These are phyloP conservation scores for Carcinoscorpius rotundicauda DNA, from an alignment of 1,140 invertebrate genomes.

Conservation along the genomic window DNA sequence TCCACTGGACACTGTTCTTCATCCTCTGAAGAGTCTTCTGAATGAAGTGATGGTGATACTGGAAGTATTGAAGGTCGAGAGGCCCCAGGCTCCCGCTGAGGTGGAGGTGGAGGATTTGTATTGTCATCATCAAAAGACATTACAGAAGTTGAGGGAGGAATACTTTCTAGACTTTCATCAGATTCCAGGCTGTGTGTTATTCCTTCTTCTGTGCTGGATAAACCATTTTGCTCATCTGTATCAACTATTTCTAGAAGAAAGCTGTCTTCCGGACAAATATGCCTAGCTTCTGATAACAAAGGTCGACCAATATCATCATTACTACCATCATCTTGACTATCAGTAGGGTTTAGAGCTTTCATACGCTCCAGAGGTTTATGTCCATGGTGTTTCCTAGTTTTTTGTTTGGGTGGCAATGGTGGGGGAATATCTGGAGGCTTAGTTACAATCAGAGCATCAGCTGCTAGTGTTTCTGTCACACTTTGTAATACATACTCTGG, in stretches of 20 bases:
- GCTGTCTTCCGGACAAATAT: slow-evolving; percentile 47
- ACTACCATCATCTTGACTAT: slow-evolving; percentile 22
- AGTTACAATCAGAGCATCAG: neutral
- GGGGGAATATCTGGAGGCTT: slow-evolving; percentile 29
- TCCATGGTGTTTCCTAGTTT: slow-evolving; percentile 24
- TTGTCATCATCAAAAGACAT: neutral
- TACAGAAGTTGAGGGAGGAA: neutral
- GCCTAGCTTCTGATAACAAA: slow-evolving; percentile 22
- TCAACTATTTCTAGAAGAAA: slow-evolving; percentile 66
- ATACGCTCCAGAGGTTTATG: slow-evolving; percentile 35
- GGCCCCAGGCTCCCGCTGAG: slow-evolving; percentile 15
- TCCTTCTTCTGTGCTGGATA: slow-evolving; percentile 9
- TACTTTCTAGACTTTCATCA: slow-evolving; percentile 6
- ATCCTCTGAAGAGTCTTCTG: neutral
- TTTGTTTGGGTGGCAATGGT: slow-evolving; percentile 32
- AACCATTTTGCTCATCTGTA: slow-evolving; percentile 45
- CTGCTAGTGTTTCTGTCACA: slow-evolving; percentile 4
- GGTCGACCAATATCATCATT: slow-evolving; percentile 22
- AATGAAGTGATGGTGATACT: slow-evolving; percentile 5
- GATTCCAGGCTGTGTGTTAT: slow-evolving; percentile 7
- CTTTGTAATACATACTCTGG: slow-evolving; percentile 20
- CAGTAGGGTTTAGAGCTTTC: slow-evolving; percentile 25
- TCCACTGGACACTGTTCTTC: neutral
- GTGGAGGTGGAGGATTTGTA: slow-evolving; percentile 6
- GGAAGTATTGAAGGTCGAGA: slow-evolving; percentile 9